Evolutionary conservation across 1,140 invertebrate genomes (phyloP), one percentile per base, ranked within the genome.

Genomic region (Penaeus vannamei): DNA sequence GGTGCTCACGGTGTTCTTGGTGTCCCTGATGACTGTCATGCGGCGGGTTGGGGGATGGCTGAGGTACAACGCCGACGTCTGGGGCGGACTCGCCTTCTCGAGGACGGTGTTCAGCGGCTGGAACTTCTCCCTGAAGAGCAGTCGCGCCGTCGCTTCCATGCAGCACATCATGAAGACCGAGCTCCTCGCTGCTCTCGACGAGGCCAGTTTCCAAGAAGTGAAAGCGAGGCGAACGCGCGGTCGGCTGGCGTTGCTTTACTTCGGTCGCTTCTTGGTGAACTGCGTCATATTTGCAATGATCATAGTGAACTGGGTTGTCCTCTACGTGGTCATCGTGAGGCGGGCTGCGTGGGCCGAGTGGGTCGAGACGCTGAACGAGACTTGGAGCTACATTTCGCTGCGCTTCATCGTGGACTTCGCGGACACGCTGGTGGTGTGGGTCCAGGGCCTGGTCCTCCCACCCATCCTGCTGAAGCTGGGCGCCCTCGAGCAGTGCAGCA

Each of bases 171-270:
- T 89, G 36, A 80, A 4, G 19, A 89, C 64, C 64, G 81, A 76
- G 80, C 72, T 89, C 59, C 83, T 82, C 60, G 82, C 87, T 80
- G 61, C 82, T 53, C 60, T 89, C 29, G 83, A 89, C 36, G 87
- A 89, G 42, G 69, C 77, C 14, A 59, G 83, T 1, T 89, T 85
- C 53, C 87, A 84, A 20, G 20, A 59, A 26, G n/a, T 66, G 14
- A 89, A 89, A 53, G 46, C 12, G 2, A 5, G 29, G 19, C 29
- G 82, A 80, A 80, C 87, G n/a, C 59, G 32, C n/a, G 5, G 60
- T 20, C 69, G 83, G 20, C 2, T 66, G 36, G 26, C 36, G 14
- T 8, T 19, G 59, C 82, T 89, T 7, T 79, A 64, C 59, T 22
- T 60, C 8, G 79, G 64, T 10, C 69, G 87, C 7, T 12, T 89